Percentiles rank a stretch among this genome's conserved stretches.
Conservation (phyloP, 2,797 vertebrate genomes). For the Onychomys torridus region DNA sequence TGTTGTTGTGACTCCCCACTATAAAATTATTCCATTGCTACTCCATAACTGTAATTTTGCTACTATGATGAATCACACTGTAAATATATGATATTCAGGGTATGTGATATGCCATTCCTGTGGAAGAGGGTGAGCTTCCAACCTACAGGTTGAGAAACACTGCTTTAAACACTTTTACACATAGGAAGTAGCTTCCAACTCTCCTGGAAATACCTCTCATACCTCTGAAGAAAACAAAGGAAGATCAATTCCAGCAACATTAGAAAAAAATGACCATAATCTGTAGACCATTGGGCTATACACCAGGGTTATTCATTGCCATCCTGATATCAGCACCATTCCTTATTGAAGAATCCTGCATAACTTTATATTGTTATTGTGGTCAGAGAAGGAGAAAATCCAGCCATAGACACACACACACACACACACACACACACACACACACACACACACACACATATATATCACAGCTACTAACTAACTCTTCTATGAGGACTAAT, state of each 20-base stretch:
- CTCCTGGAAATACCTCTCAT: not conserved
- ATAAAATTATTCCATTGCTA: too few relatives aligned
- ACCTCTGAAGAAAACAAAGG: not conserved
- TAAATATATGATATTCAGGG: too few relatives aligned
- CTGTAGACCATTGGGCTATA: fast-evolving
- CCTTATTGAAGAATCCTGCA: not conserved
- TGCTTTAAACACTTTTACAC: not conserved
- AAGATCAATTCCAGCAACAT: not conserved
- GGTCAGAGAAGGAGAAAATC: not conserved
- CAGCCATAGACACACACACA: too few relatives aligned
- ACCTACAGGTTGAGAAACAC: not conserved
- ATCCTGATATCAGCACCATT: fast-evolving
- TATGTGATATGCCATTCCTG: too few relatives aligned
- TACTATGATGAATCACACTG: too few relatives aligned
- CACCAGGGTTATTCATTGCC: not conserved
- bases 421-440: too few relatives aligned
- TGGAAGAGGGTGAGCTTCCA: too few relatives aligned
- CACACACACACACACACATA: too few relatives aligned
- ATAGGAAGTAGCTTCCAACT: not conserved
- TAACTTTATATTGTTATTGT: fast-evolving
- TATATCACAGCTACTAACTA: fast-evolving
- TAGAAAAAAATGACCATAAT: not conserved
- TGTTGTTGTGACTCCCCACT: too few relatives aligned
- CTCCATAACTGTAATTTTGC: too few relatives aligned
- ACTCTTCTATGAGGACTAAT: not conserved